phyloP scores from a whole-genome alignment of 2,797 vertebrate species.

The Myoxocephalus aenaeus region DNA sequence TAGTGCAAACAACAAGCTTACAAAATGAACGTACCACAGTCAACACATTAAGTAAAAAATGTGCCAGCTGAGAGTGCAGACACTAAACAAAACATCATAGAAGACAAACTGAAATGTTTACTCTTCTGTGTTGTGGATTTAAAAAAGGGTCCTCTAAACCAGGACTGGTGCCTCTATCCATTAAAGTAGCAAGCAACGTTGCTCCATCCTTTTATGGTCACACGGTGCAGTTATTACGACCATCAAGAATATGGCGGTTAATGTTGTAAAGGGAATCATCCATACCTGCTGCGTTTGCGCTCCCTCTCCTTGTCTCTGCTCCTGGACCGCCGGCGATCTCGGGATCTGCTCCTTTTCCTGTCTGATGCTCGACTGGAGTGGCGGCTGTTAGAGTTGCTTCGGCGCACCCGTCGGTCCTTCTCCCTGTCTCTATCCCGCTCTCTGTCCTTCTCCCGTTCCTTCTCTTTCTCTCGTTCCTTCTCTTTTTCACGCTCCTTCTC shows the following conservation, averaged over 20 bases:
- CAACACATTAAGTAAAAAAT: too few relatives aligned
- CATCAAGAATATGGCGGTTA: not conserved
- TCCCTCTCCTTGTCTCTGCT: slow-evolving; percentile 93
- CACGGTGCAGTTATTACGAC: not conserved
- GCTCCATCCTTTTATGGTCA: not conserved
- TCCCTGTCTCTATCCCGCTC: slow-evolving; percentile 89
- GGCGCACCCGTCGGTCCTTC: slow-evolving; percentile 88
- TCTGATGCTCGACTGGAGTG: slow-evolving; percentile 95
- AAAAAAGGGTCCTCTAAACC: not conserved
- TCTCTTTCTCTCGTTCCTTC: slow-evolving; percentile 89
- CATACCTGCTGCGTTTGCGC: slow-evolving; percentile 92
- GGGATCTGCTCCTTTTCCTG: slow-evolving; percentile 92
- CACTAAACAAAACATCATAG: not conserved
- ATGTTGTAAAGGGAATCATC: not conserved
- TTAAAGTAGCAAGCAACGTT: not conserved
- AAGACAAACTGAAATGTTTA: not conserved
- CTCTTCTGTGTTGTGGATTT: not conserved
- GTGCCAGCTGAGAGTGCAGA: too few relatives aligned
- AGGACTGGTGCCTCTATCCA: not conserved
- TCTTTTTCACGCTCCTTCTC: slow-evolving; percentile 89
- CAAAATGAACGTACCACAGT: not conserved
- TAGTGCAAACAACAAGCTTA: too few relatives aligned
- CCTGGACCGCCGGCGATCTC: slow-evolving; percentile 93
- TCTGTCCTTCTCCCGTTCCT: slow-evolving; percentile 87
- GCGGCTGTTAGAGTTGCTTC: slow-evolving; percentile 94